A percentile compares a stretch with the other conserved stretches of the same genome.
Conservation (phyloP, 2,888 invertebrate species). For the Mesorhabditis belari region DNA sequence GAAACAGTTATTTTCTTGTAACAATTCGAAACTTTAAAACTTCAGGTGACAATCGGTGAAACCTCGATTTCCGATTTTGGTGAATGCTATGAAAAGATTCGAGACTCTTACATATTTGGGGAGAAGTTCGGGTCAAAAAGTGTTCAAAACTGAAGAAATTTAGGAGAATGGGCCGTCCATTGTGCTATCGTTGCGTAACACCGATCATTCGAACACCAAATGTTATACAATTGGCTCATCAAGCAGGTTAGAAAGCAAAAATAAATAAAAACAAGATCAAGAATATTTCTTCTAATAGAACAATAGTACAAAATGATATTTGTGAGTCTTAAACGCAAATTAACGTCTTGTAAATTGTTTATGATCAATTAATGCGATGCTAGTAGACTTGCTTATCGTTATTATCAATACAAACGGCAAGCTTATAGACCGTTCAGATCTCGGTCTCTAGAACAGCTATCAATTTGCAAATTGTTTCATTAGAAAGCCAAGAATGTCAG, state of each 20-base stretch:
- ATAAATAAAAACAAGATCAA: not conserved
- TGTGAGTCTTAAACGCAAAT: not conserved
- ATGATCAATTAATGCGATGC: not conserved
- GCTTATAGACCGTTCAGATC: no score
- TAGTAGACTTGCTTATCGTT: not conserved
- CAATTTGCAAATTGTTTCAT: no score
- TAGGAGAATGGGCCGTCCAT: constrained; percentile 32
- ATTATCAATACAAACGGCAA: no score
- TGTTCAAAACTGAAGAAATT: constrained; percentile 2
- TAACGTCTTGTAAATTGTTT: not conserved
- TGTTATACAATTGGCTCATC: constrained; percentile 38
- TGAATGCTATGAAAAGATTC: constrained; percentile 32
- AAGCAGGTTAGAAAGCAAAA: constrained; percentile 18
- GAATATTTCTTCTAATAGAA: not conserved
- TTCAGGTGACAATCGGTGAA: constrained; percentile 20
- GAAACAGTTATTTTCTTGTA: not conserved
- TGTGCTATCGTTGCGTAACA: constrained; percentile 40
- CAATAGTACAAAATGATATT: not conserved
- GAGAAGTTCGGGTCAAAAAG: constrained; percentile 15
- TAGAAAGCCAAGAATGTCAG: no score
- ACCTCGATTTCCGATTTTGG: constrained; percentile 37
- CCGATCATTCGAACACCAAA: constrained; percentile 28
- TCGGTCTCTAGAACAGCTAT: no score
- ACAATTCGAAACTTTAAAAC: not conserved
- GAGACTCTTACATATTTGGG: constrained; percentile 35